Evolutionary conservation across 2,888 invertebrate species (phyloP), one percentile per base, ranked within the genome.

Genomic region (Conops quadrifasciatus): DNA sequence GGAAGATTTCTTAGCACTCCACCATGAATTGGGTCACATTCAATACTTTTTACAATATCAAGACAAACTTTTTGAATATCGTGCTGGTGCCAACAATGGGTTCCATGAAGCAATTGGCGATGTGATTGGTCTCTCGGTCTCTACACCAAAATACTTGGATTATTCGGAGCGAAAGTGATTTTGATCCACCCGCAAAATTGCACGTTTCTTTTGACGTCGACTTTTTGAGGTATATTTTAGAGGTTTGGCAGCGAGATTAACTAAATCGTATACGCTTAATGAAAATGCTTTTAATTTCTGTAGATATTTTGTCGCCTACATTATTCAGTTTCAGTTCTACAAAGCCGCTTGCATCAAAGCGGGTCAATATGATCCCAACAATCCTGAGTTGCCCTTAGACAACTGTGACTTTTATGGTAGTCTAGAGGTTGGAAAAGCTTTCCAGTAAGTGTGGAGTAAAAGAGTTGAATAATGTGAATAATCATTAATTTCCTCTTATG

Each of bases 51-150:
- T 91, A 79, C 90, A 91, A 82, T 92, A 92, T 82, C 88, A 86
- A 77, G 78, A 88, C 76, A 87, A 85, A 77, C 90, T 91, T 13
- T 80, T 84, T 76, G 82, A 88, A 24, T 92, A 90, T 83, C 88
- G 91, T 56, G 87, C 85, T 63, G 93, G 92, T 13, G 85, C 86
- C 15, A 85, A 86, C 80, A 84, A 85, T 87, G 92, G 92, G 74
- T 92, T 92, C 81, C 92, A 93, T 80, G 92, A 92, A 83, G 92
- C 92, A 1, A 90, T 92, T 2, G 93, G 92, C 7, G 92, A 93
- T 81, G 90, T 90, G 0, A 89, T 56, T n/a, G 56, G 4, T 36
- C 78, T 92, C 56, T 92, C 92, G 0, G 92, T 91, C 0, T 89
- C 90, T 0, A 91, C 91, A 0, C 90, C 90, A 0, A 91, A 91